These are phyloP conservation scores for Calosoma granatense DNA, from an alignment of 1,140 invertebrate genomes.

Conservation along the genomic window DNA sequence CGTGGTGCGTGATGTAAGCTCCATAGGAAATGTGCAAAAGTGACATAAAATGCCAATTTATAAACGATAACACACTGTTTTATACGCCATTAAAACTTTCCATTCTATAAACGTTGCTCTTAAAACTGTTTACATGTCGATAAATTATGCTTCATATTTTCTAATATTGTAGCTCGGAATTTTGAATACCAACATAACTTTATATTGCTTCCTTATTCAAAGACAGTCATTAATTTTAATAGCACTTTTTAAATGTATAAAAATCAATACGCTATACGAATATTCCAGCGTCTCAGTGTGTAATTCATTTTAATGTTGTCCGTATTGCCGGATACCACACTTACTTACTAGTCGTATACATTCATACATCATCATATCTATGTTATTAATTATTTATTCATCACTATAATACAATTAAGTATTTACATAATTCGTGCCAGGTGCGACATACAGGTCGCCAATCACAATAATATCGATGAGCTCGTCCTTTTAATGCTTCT, in stretches of 20 bases:
- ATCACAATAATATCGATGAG: slow-evolving; percentile 16
- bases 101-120: not conserved
- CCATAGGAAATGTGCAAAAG: not conserved
- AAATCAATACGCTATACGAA: too few relatives aligned
- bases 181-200: not conserved
- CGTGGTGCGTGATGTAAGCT: not conserved
- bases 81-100: not conserved
- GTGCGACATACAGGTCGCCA: slow-evolving; percentile 17
- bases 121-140: not conserved
- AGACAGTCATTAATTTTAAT: too few relatives aligned
- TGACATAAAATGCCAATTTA: not conserved
- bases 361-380: too few relatives aligned
- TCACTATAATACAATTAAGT: too few relatives aligned
- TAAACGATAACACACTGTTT: not conserved
- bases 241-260: too few relatives aligned
- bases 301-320: too few relatives aligned
- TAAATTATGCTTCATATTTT: not conserved
- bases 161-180: not conserved
- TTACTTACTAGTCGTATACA: too few relatives aligned
- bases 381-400: too few relatives aligned
- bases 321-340: too few relatives aligned
- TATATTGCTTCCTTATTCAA: not conserved
- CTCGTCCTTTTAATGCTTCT: slow-evolving; percentile 16
- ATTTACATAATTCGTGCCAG: slow-evolving; percentile 16
- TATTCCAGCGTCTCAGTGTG: too few relatives aligned